A percentile compares a stretch with the other conserved stretches of the same genome.
phyloP scores from a whole-genome alignment of 2,888 invertebrate genomes.

The Clunio marinus region DNA sequence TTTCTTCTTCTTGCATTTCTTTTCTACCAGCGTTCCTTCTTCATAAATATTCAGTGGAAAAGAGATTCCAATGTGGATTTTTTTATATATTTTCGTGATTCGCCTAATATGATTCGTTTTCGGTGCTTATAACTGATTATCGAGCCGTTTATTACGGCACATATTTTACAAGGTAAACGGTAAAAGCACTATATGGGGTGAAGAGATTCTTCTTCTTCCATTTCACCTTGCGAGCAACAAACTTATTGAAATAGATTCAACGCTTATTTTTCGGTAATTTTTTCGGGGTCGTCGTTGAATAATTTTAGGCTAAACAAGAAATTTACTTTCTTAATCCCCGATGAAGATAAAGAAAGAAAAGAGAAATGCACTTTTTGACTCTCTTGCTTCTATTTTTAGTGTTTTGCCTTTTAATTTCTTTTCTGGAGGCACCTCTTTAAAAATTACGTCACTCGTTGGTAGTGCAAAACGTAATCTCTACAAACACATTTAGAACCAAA shows the following conservation, averaged over 20 bases:
- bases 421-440: neutral
- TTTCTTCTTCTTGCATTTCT: neutral
- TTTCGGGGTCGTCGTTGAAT: too few species aligned
- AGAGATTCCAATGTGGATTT: neutral
- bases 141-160: neutral
- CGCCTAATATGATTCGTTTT: neutral
- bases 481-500: too few species aligned
- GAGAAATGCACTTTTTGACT: slow-evolving; percentile 33
- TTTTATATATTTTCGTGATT: too few species aligned
- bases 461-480: too few species aligned
- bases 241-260: too few species aligned
- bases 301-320: too few species aligned
- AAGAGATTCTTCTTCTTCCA: too few species aligned
- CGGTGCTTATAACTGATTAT: slow-evolving; percentile 28
- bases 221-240: neutral
- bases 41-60: slow-evolving; percentile 20
- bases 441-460: slow-evolving; percentile 11
- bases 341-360: neutral
- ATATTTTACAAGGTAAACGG: neutral
- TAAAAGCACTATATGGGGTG: neutral
- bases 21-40: slow-evolving; percentile 2
- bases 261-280: too few species aligned
- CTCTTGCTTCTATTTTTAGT: slow-evolving; percentile 21
- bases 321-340: neutral
- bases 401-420: slow-evolving; percentile 4